phyloP scores from a whole-genome alignment of 2,113 vertebrate species.

The Urocitellus parryii region DNA sequence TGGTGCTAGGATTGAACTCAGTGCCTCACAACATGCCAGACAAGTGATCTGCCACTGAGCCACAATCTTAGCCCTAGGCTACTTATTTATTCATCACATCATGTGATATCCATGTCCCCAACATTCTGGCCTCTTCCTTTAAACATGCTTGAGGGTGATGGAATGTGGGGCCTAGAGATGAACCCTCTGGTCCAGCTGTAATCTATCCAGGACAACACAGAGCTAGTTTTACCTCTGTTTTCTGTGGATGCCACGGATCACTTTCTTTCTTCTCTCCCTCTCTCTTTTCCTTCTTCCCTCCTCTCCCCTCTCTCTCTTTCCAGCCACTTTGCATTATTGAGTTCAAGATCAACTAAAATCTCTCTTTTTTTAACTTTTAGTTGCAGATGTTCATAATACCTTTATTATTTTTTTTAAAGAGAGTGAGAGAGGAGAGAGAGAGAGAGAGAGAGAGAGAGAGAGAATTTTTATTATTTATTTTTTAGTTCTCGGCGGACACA shows the following conservation, averaged over 20 bases:
- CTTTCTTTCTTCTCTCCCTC: background rate
- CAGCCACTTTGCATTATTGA: background rate
- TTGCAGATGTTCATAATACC: too few species aligned
- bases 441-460: too few species aligned
- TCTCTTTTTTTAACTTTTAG: too few species aligned
- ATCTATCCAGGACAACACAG: background rate
- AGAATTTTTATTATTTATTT: too few species aligned
- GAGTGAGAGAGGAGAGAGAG: too few species aligned
- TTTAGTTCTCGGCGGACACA: too few species aligned
- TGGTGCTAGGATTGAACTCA: too few species aligned
- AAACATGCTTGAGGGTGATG: background rate
- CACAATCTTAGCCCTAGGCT: background rate
- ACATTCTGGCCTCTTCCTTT: background rate
- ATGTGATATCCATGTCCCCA: background rate
- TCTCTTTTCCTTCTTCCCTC: background rate
- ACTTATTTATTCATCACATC: background rate
- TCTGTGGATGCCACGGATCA: background rate
- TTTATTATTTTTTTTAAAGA: too few species aligned
- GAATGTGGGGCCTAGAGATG: background rate
- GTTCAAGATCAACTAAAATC: slow-evolving; percentile 27
- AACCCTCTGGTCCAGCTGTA: background rate
- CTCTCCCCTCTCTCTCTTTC: background rate
- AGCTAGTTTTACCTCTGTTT: background rate
- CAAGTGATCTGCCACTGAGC: too few species aligned
- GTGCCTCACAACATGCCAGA: too few species aligned